These are phyloP conservation scores for Plusia festucae DNA, from an alignment of 2,888 invertebrate species.

Conservation along the genomic window DNA sequence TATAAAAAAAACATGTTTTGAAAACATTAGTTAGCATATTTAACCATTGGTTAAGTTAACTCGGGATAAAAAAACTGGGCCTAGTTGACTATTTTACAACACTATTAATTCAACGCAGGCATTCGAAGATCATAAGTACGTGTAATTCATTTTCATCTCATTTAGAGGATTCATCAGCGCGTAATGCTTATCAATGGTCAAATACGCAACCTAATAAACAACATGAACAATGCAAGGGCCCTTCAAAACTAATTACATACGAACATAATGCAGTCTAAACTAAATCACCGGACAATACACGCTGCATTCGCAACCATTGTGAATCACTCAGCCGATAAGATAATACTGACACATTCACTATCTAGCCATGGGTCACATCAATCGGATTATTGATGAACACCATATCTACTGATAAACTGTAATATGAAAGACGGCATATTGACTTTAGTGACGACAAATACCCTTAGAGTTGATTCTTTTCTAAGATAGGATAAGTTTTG, in stretches of 20 bases:
- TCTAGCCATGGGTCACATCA: slow-evolving; percentile 26
- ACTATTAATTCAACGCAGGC: too few species aligned
- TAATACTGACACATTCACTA: slow-evolving; percentile 50
- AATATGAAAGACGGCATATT: neutral
- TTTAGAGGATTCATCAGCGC: neutral
- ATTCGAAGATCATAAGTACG: neutral
- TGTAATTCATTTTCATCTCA: neutral
- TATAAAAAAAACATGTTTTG: too few species aligned
- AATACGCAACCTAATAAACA: neutral
- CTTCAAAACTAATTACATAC: neutral
- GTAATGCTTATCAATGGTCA: neutral
- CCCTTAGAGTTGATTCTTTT: neutral
- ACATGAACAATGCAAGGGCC: slow-evolving; percentile 5
- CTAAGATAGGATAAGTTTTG: neutral
- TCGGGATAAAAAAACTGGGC: too few species aligned
- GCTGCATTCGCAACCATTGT: slow-evolving; percentile 44
- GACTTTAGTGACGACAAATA: slow-evolving; percentile 1
- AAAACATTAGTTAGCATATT: too few species aligned
- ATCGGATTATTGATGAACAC: slow-evolving; percentile 23
- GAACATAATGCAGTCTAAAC: slow-evolving; percentile 18
- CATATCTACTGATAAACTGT: slow-evolving; percentile 6
- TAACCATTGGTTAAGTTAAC: too few species aligned
- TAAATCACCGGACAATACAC: slow-evolving; percentile 32
- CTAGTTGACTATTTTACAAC: too few species aligned
- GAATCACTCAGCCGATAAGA: slow-evolving; percentile 61